Conservation (phyloP, 2,797 vertebrate genomes). For the Enteromius thamalakanensis region DNA sequence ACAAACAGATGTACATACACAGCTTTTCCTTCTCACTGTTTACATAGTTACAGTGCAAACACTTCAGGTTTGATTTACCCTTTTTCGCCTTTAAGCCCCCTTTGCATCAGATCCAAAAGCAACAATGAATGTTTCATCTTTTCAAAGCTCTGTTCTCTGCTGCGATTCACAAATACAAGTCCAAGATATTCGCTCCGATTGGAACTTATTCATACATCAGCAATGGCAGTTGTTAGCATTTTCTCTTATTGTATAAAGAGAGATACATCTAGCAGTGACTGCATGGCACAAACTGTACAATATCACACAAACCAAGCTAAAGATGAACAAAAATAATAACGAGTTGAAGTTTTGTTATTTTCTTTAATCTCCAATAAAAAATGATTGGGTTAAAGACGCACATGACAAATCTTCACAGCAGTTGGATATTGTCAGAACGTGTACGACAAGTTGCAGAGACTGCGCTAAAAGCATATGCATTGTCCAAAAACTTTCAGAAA, state of each 20-base stretch:
- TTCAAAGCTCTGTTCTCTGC: slow-evolving; percentile 46
- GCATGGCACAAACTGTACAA: slow-evolving; percentile 23
- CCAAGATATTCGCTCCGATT: slow-evolving; percentile 36
- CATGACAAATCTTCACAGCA: not conserved
- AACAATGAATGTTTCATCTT: slow-evolving; percentile 53
- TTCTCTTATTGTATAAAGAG: slow-evolving; percentile 41
- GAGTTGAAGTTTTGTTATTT: not conserved
- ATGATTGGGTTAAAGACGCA: not conserved
- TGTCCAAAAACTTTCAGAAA: not conserved
- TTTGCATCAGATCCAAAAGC: slow-evolving; percentile 51
- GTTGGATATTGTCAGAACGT: not conserved
- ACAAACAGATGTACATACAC: slow-evolving; percentile 55
- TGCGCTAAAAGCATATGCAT: not conserved
- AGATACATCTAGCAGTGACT: slow-evolving; percentile 38
- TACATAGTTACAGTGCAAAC: slow-evolving; percentile 62
- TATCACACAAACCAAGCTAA: slow-evolving; percentile 11
- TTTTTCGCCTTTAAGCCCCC: slow-evolving; percentile 46
- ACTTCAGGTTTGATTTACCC: slow-evolving; percentile 61
- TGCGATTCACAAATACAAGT: slow-evolving; percentile 42
- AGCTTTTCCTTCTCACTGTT: slow-evolving; percentile 57
- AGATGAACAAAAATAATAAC: not conserved
- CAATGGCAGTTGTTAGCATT: slow-evolving; percentile 38
- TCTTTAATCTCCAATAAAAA: not conserved
- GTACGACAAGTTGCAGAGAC: slow-evolving; percentile 2
- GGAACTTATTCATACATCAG: slow-evolving; percentile 50